Percentiles rank a stretch among this genome's conserved stretches.
Evolutionary conservation across 2,888 invertebrate genomes (phyloP).

Genomic region (Eurois occulta): DNA sequence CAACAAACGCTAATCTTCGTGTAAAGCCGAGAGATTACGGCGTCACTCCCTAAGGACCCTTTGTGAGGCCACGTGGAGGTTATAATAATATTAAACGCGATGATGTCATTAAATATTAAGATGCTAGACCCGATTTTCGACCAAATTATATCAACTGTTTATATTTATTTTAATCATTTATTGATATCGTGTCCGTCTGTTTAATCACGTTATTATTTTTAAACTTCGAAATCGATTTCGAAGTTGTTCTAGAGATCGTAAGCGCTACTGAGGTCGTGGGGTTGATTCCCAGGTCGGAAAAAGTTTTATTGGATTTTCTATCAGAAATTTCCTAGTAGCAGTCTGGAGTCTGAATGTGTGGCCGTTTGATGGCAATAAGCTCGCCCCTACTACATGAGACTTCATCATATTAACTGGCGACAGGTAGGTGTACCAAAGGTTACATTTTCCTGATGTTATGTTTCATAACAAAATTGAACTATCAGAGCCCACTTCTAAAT

Average conservation of each 20-base stretch:
- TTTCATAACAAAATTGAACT: conserved; percentile 1
- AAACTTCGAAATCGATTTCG: background rate
- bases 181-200: background rate
- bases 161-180: background rate
- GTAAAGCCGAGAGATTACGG: conserved; percentile 14
- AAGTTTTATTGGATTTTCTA: background rate
- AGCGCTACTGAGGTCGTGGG: background rate
- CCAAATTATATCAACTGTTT: background rate
- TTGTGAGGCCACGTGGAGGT: background rate
- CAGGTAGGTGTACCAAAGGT: background rate
- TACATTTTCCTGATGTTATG: background rate
- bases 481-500: conserved; percentile 24
- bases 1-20: conserved; percentile 13
- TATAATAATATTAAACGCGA: background rate
- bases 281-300: background rate
- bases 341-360: background rate
- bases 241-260: background rate
- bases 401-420: background rate
- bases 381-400: background rate
- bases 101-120: conserved; percentile 1
- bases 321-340: background rate
- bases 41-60: background rate
- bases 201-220: background rate
- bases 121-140: background rate
- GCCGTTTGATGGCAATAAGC: background rate